Base-by-base conservation (phyloP, 2,113 vertebrate genomes). In the Manacus vitellinus region DNA sequence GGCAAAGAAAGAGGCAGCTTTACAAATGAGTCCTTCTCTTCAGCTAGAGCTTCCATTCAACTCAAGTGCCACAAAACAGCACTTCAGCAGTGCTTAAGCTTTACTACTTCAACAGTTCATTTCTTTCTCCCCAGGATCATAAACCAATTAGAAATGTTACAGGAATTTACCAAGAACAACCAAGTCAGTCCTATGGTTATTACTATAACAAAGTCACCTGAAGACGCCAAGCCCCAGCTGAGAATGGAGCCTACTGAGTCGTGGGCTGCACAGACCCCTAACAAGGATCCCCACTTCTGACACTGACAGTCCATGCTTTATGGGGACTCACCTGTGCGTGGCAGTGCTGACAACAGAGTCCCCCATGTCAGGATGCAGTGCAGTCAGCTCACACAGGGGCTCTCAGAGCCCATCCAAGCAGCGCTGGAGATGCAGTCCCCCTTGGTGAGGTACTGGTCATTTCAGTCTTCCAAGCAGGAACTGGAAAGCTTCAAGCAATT, bases 291-390 rank as follows among this genome's bases (percentile, higher is more conserved):
- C 25, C 20, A 5, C 21, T 28, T 55, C 11, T 51, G 66, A 30
- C 22, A 14, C 0, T 4, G 43, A 20, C 44, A 59, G 20, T 9
- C 31, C 3, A 0, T 4, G 4, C 15, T 25, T 37, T 27, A 4
- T 8, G 10, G n/a, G 12, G 25, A 56, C 49, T 15, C 74, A 49
- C 14, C 30, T 30, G 28, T 6, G 24, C 1, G 0, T 1, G 14
- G 33, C 1, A 4, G 10, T 12, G 27, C 49, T 46, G 62, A 3
- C 14, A 51, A 52, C 0, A 0, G 39, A 71, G 33, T 35, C 22
- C 10, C 4, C 9, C 33, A 27, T 0, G 0, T 21, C 2, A 5
- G 14, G 43, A 31, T 7, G 37, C 2, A n/a, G 27, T 16, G 14
- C 23, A 59, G 12, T 2, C 43, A 54, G 47, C 22, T 22, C 63